These are phyloP conservation scores for Macropodus opercularis DNA, from an alignment of 2,797 vertebrate genomes.

Conservation along the genomic window DNA sequence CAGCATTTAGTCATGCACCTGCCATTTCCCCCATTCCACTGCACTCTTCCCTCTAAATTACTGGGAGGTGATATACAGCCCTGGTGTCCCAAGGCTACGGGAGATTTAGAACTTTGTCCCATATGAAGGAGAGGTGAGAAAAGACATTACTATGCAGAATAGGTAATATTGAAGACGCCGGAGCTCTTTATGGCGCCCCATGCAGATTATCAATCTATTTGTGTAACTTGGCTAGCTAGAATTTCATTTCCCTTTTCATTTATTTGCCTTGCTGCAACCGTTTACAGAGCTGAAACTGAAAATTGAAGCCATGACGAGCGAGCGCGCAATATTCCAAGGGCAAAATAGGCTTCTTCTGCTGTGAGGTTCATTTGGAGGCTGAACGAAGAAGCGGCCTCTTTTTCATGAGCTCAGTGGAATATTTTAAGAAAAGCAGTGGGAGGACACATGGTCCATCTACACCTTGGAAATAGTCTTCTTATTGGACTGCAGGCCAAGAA, in stretches of 20 bases:
- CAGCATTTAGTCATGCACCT: slow-evolving; percentile 68
- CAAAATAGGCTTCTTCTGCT: slow-evolving; percentile 68
- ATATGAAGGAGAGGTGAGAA: slow-evolving; percentile 82
- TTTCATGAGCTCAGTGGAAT: slow-evolving; percentile 53
- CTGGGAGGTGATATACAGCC: slow-evolving; percentile 78
- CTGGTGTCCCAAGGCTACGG: slow-evolving; percentile 77
- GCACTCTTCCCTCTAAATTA: slow-evolving; percentile 76
- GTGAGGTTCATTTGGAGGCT: slow-evolving; percentile 49
- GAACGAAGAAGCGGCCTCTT: slow-evolving; percentile 45
- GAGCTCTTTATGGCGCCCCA: slow-evolving; percentile 71
- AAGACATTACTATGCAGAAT: slow-evolving; percentile 84
- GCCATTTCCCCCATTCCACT: slow-evolving; percentile 69
- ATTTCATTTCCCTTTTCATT: slow-evolving; percentile 82
- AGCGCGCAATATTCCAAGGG: slow-evolving; percentile 73
- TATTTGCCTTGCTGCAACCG: slow-evolving; percentile 75
- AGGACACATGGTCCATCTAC: slow-evolving; percentile 30
- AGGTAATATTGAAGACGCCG: slow-evolving; percentile 76
- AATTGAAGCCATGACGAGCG: slow-evolving; percentile 71
- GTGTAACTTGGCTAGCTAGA: slow-evolving; percentile 77
- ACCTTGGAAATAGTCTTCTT: slow-evolving; percentile 22
- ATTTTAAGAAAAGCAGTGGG: slow-evolving; percentile 31
- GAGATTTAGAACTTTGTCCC: slow-evolving; percentile 84
- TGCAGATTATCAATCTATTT: slow-evolving; percentile 83
- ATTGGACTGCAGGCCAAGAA: neutral
- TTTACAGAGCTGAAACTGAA: slow-evolving; percentile 74